A percentile compares a stretch with the other conserved stretches of the same genome.
Evolutionary conservation across 2,797 vertebrate species (phyloP).

Genomic region (Mustela erminea): DNA sequence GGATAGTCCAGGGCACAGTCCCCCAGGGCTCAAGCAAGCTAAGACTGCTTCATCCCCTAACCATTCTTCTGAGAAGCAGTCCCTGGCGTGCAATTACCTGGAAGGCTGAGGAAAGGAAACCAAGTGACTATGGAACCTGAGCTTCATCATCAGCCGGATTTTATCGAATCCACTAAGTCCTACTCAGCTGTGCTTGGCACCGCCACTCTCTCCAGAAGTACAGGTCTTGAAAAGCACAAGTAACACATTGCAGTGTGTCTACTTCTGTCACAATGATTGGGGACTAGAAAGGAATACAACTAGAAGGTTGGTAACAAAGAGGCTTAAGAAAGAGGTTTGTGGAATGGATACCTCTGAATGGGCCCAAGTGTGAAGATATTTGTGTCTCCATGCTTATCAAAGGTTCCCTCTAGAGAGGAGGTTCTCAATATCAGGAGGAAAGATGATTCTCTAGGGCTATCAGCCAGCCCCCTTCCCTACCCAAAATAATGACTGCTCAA

Average conservation of each 20-base stretch:
- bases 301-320: neutral
- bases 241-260: neutral
- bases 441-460: neutral
- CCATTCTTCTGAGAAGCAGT: neutral
- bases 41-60: neutral
- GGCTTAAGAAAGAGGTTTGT: neutral
- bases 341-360: neutral
- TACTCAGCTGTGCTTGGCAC: neutral
- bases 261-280: neutral
- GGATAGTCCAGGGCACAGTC: neutral
- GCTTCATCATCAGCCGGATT: neutral
- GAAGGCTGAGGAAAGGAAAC: neutral
- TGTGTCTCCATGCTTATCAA: neutral
- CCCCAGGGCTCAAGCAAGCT: neutral
- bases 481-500: neutral
- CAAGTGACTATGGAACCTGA: neutral
- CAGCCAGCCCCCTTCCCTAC: neutral
- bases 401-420: neutral
- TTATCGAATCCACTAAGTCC: neutral
- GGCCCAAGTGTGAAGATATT: neutral
- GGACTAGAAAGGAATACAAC: neutral
- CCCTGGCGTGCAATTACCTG: neutral
- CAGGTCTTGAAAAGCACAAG: neutral
- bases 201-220: neutral
- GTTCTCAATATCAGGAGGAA: neutral